phyloP scores from a whole-genome alignment of 1,140 invertebrate species.

The Drosophila ercepeae region DNA sequence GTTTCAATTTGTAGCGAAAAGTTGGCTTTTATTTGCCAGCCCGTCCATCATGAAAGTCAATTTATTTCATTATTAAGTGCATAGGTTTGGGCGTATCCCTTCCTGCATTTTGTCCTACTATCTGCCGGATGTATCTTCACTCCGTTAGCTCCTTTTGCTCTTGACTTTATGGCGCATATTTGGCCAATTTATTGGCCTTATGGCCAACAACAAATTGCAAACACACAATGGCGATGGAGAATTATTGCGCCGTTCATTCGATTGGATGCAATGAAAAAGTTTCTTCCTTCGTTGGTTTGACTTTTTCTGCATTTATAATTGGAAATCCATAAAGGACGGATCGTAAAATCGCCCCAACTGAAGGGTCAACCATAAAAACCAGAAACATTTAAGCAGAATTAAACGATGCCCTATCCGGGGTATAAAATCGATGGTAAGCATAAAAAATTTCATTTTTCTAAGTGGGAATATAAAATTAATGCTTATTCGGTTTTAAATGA shows the following conservation, averaged over 20 bases:
- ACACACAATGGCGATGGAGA: constrained; percentile 67
- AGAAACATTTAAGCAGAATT: constrained; percentile 34
- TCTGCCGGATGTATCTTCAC: constrained; percentile 20
- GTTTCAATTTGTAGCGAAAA: constrained; percentile 69
- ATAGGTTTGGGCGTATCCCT: constrained; percentile 48
- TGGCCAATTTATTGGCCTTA: constrained; percentile 71
- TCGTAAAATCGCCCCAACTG: constrained; percentile 25
- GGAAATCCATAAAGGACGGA: constrained; percentile 53
- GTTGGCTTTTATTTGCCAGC: constrained; percentile 60
- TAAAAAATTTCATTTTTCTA: constrained; percentile 24
- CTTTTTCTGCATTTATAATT: constrained; percentile 62
- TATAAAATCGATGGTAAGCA: constrained; percentile 24
- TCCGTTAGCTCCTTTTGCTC: constrained; percentile 15
- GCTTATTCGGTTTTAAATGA: neutral
- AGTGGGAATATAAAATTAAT: constrained; percentile 12
- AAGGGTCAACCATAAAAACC: constrained; percentile 28
- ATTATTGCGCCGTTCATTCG: constrained; percentile 58
- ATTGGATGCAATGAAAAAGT: constrained; percentile 63
- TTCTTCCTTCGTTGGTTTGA: neutral
- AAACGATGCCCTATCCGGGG: constrained; percentile 23
- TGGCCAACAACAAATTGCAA: constrained; percentile 78
- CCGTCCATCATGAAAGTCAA: constrained; percentile 68
- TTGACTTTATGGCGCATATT: constrained; percentile 69
- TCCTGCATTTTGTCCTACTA: neutral
- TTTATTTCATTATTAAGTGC: constrained; percentile 77